Evolutionary conservation across 2,113 vertebrate species (phyloP).

Genomic region (Leptocoma aspasia): DNA sequence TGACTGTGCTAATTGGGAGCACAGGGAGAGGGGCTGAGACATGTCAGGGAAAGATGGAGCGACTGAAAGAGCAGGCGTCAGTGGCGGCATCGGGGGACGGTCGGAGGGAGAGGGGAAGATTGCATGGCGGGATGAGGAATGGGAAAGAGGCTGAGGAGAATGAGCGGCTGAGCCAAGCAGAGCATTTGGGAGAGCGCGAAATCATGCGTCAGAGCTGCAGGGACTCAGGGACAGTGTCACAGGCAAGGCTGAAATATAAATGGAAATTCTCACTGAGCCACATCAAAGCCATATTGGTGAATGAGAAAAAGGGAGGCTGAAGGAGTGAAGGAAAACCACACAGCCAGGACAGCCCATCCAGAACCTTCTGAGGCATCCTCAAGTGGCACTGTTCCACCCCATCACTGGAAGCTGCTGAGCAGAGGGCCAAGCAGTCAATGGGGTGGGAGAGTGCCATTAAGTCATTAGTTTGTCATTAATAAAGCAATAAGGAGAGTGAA

Average conservation of each 20-base stretch:
- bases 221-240: background rate
- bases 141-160: background rate
- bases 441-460: background rate
- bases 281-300: background rate
- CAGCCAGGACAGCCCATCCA: background rate
- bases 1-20: slow-evolving; percentile 13
- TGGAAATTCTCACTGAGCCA: slow-evolving; percentile 28
- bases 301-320: background rate
- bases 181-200: background rate
- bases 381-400: background rate
- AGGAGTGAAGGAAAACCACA: background rate
- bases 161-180: background rate
- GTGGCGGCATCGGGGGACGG: rapidly evolving
- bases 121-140: background rate
- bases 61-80: background rate
- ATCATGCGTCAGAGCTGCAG: background rate
- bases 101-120: background rate
- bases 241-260: slow-evolving; percentile 52
- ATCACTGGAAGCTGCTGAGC: background rate
- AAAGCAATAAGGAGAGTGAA: background rate
- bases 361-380: background rate
- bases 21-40: background rate
- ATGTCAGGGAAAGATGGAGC: background rate
- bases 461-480: background rate
- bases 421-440: background rate